Evolutionary conservation across 2,888 invertebrate genomes (phyloP), one percentile per base, ranked within the genome.

Genomic region (Torymus auratus): DNA sequence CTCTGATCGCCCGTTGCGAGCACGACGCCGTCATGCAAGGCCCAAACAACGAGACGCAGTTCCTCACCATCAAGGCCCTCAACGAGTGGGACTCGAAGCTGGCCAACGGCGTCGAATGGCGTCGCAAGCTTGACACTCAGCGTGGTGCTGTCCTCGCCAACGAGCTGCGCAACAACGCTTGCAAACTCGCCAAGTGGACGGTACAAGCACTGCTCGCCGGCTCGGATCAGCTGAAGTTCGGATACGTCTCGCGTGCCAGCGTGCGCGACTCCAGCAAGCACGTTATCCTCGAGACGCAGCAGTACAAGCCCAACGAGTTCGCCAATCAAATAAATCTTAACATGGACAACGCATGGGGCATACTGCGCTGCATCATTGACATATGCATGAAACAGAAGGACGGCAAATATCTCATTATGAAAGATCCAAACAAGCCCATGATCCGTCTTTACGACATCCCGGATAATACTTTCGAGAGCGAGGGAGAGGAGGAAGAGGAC

Each of bases 311-410:
- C 13, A 95, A 96, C 89, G 99, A 99, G 92, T 99, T 99, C 91
- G 99, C 99, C 13, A 97, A 97, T 11, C 99, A 99, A 92, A 99
- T 99, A 89, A 99, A 98, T 92, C 92, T 99, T 87, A 99, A 98
- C 89, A 98, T 99, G 98, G 99, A 99, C 91, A 99, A 99, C 92
- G 98, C 98, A 2, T 99, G 99, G 99, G 99, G 98, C 84, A 97
- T 99, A 80, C 93, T 99, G 82, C 94, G 99, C 15, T 99, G 98
- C 91, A 97, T 99, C 88, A 96, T 99, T 86, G 99, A 99, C 88
- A 96, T 98, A 83, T 97, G 98, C 87, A 97, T 98, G 96, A 98
- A 98, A 91, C 97, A 98, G 91, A 96, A 97, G 88, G 98, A 98
- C 89, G 99, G 99, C 87, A 96, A 96, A 91, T 99, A 98, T 92